Conservation (phyloP, 2,888 invertebrate genomes). For the Rambutsinella grinnellia region DNA sequence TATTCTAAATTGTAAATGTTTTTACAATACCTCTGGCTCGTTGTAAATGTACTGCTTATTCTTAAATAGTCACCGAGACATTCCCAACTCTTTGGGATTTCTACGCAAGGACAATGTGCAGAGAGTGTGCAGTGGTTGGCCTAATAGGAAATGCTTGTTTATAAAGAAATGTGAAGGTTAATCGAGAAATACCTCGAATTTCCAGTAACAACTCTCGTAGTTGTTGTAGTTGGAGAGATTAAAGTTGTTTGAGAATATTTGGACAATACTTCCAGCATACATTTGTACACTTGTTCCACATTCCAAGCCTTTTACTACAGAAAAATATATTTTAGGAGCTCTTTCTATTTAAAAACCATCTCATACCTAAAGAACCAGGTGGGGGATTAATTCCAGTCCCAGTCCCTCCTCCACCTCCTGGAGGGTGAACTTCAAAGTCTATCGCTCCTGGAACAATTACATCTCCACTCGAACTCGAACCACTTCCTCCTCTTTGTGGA, state of each 20-base stretch:
- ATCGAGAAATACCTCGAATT: slow-evolving; percentile 59
- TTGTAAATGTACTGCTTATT: slow-evolving; percentile 47
- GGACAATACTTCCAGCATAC: slow-evolving; percentile 40
- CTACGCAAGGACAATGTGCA: slow-evolving; percentile 58
- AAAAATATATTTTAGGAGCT: not conserved
- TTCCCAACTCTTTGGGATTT: slow-evolving; percentile 48
- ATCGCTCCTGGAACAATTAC: slow-evolving; percentile 2
- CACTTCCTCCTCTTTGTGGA: too few relatives aligned
- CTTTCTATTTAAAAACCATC: not conserved
- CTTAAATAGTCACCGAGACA: slow-evolving; percentile 61
- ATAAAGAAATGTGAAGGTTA: too few relatives aligned
- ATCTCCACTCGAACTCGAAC: too few relatives aligned
- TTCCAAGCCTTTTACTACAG: slow-evolving; percentile 11
- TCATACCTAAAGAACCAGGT: not conserved
- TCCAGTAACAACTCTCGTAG: slow-evolving; percentile 57
- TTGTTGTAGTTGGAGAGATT: slow-evolving; percentile 50
- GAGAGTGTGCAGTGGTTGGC: slow-evolving; percentile 55
- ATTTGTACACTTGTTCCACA: slow-evolving; percentile 32
- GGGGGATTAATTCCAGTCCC: not conserved
- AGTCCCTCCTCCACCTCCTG: not conserved
- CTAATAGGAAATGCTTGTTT: too few relatives aligned
- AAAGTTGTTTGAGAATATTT: slow-evolving; percentile 56
- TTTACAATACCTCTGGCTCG: too few relatives aligned
- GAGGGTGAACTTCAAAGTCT: not conserved
- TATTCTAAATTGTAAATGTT: too few relatives aligned